Base-by-base conservation (phyloP, 2,113 vertebrate genomes). In the Gambusia holbrooki region DNA sequence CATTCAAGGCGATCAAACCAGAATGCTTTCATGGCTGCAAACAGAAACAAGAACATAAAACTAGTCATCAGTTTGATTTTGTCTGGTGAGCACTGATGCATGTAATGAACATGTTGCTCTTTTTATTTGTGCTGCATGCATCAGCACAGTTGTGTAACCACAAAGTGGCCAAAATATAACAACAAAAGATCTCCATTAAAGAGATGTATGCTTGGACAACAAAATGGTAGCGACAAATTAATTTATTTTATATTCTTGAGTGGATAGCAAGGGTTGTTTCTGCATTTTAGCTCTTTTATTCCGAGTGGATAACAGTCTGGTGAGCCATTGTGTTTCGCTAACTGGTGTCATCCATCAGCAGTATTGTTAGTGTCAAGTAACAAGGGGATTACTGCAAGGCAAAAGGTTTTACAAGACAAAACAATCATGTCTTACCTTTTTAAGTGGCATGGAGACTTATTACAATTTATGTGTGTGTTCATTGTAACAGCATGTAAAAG, bases 281-380 rank as follows among this genome's bases (percentile, higher is more conserved):
- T 30, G 42, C 15, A 51, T 51, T 48, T 69, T 51, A 30, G 66
- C 3, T 5, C 30, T 69, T 68, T 69, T 22, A 17, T 29, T 67
- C 66, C 9, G 14, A 69, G 30, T 33, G 14, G 28, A 45, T 60
- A 69, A 54, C 32, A 35, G 62, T 60, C 28, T 61, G 48, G 64
- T 60, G 51, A 67, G 68, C 15, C 28, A 10, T 37, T 33, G 66
- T 33, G 28, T 42, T 61, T 67, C 4, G 4, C 62, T 72, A 22
- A 70, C 48, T 25, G 45, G 28, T 71, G 28, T 62, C 30, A 81
- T 66, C 33, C 45, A 76, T 48, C 51, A 71, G 25, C 37, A 40
- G 29, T 37, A 19, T 29, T 62, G 62, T 67, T 61, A 35, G 45
- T 27, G 12, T 69, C 28, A 7, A 22, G 58, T 48, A 48, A 42